A percentile compares a stretch with the other conserved stretches of the same genome.
Evolutionary conservation across 2,797 vertebrate species (phyloP).

Genomic region (Macroramphosus scolopax): DNA sequence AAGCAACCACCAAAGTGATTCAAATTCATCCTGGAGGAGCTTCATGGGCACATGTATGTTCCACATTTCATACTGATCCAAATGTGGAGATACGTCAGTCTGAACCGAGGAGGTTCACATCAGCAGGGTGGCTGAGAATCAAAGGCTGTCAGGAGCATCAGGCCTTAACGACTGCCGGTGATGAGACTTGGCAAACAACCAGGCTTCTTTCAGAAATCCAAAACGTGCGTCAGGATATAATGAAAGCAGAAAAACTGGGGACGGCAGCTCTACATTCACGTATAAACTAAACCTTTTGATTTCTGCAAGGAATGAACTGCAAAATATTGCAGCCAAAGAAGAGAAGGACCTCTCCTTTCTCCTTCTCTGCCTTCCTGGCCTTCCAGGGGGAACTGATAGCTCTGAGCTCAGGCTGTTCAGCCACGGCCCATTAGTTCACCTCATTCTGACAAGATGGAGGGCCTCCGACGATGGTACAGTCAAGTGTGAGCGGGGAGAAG

Average conservation of each 20-base stretch:
- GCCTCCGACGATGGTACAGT: slow-evolving; percentile 58
- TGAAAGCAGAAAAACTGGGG: slow-evolving; percentile 13
- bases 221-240: slow-evolving; percentile 18
- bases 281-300: slow-evolving; percentile 30
- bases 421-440: slow-evolving; percentile 67
- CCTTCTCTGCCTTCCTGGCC: slow-evolving; percentile 37
- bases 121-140: neutral
- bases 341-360: slow-evolving; percentile 27
- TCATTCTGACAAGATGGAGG: slow-evolving; percentile 72
- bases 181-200: slow-evolving; percentile 15
- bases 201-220: slow-evolving; percentile 3
- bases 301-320: slow-evolving; percentile 12
- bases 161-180: neutral
- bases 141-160: neutral
- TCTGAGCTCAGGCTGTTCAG: slow-evolving; percentile 65
- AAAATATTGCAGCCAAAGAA: slow-evolving; percentile 27
- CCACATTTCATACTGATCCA: neutral
- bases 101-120: neutral
- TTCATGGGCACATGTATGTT: neutral
- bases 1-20: neutral
- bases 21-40: neutral
- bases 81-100: neutral
- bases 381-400: slow-evolving; percentile 65
- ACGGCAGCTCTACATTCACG: neutral
- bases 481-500: slow-evolving; percentile 46